Evolutionary conservation across 2,888 invertebrate species (phyloP), one percentile per base, ranked within the genome.

Genomic region (Acanthosepion lycidas): DNA sequence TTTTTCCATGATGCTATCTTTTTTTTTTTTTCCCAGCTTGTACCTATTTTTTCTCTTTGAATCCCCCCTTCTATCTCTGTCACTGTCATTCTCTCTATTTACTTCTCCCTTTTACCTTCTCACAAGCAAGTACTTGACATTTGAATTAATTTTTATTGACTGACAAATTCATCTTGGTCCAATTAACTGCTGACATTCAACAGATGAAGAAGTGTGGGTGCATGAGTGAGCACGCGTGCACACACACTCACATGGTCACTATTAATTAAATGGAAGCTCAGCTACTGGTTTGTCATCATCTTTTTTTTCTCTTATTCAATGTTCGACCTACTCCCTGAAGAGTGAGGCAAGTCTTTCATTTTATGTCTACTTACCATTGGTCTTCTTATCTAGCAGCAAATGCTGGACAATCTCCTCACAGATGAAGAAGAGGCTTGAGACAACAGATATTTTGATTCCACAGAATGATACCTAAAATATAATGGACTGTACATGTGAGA

Each of bases 121-220:
- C 78, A n/a, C 78, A 78, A n/a, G 78, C 78, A 78, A 78, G 28
- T 12, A n/a, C 28, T 78, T 78, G 78, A 78, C 78, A 78, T 78
- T 78, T 78, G 78, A 78, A 78, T 78, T 78, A 78, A 78, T 78
- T 78, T 78, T 78, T 78, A 78, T 78, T 78, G 78, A 78, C 78
- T 78, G 78, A 78, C 78, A 78, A 78, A 78, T 78, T 78, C 78
- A 78, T 78, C 78, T 78, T 78, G 78, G 78, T n/a, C 78, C n/a
- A 78, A 28, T 78, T 78, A 78, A 78, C 78, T 78, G 78, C 78
- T 78, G 78, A 78, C 78, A 78, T 78, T 78, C 78, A 78, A 78
- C 78, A 78, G 78, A 78, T 78, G n/a, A 64, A 26, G 28, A 78
- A 78, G 78, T 78, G 4, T 78, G n/a, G 12, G n/a, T 78, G 78